Conservation (phyloP, 1,140 invertebrate species). For the Megathymus violae region DNA sequence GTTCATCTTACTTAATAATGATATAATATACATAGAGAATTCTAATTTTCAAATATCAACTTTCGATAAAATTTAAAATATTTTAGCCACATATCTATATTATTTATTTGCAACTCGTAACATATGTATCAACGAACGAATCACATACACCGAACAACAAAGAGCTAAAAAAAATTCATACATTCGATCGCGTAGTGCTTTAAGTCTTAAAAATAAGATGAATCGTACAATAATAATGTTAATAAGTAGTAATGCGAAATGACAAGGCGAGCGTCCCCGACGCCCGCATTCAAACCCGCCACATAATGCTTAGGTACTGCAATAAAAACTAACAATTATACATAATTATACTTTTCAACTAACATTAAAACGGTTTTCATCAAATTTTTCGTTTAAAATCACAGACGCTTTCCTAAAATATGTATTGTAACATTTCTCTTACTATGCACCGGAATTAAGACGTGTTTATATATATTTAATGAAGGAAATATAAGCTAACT, state of each 20-base stretch:
- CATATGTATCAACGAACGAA: slow-evolving; percentile 33
- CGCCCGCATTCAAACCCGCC: slow-evolving; percentile 33
- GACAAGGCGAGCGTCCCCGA: slow-evolving; percentile 36
- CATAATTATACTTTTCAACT: slow-evolving; percentile 68
- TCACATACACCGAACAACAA: slow-evolving; percentile 41
- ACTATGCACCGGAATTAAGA: slow-evolving; percentile 70
- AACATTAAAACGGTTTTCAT: slow-evolving; percentile 74
- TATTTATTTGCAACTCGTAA: slow-evolving; percentile 25
- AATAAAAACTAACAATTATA: slow-evolving; percentile 61
- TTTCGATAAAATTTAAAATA: slow-evolving; percentile 69
- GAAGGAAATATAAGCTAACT: slow-evolving; percentile 58
- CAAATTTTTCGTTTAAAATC: slow-evolving; percentile 81
- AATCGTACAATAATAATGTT: slow-evolving; percentile 47
- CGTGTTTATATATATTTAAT: slow-evolving; percentile 55
- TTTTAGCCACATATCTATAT: slow-evolving; percentile 52
- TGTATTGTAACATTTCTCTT: slow-evolving; percentile 73
- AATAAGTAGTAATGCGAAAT: slow-evolving; percentile 52
- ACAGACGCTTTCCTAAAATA: slow-evolving; percentile 83
- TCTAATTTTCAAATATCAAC: slow-evolving; percentile 67
- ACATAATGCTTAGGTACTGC: slow-evolving; percentile 41
- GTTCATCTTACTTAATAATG: slow-evolving; percentile 53
- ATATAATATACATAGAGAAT: slow-evolving; percentile 63
- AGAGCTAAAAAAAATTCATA: slow-evolving; percentile 46
- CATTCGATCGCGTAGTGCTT: slow-evolving; percentile 49
- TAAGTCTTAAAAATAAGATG: slow-evolving; percentile 53